phyloP scores from a whole-genome alignment of 2,113 vertebrate genomes.

The Hippocampus zosterae region DNA sequence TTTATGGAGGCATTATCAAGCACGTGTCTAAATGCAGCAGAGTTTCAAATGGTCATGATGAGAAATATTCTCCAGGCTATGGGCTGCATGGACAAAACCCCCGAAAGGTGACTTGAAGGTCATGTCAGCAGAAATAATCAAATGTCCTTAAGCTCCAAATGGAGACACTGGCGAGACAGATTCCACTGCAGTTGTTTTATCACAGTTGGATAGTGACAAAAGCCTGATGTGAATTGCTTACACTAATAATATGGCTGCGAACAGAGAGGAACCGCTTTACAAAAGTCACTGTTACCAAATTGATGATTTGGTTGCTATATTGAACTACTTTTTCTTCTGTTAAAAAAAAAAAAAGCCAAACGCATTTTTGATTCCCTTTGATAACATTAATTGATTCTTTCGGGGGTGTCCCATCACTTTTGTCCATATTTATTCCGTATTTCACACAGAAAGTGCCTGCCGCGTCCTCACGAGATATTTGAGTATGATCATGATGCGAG shows the following conservation, averaged over 20 bases:
- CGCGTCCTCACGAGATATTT: constrained; percentile 9
- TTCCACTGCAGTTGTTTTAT: too few relatives aligned
- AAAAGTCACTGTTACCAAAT: too few relatives aligned
- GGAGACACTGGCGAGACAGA: background rate
- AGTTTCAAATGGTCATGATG: background rate
- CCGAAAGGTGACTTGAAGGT: background rate
- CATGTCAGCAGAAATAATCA: background rate
- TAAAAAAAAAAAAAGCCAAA: too few relatives aligned
- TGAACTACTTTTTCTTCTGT: too few relatives aligned
- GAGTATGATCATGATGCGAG: constrained; percentile 7
- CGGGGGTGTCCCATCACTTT: background rate
- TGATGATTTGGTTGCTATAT: too few relatives aligned
- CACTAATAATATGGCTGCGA: too few relatives aligned
- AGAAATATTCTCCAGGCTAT: background rate
- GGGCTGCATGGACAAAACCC: background rate
- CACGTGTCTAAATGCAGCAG: background rate
- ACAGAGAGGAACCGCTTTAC: too few relatives aligned
- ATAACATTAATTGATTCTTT: background rate
- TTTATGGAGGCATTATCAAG: background rate
- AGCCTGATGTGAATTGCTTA: too few relatives aligned
- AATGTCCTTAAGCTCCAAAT: background rate
- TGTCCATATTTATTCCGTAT: background rate
- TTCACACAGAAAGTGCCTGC: background rate
- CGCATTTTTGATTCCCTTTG: too few relatives aligned
- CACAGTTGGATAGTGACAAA: too few relatives aligned